A percentile compares a stretch with the other conserved stretches of the same genome.
phyloP scores from a whole-genome alignment of 2,113 vertebrate species.

The Paramisgurnus dabryanus region DNA sequence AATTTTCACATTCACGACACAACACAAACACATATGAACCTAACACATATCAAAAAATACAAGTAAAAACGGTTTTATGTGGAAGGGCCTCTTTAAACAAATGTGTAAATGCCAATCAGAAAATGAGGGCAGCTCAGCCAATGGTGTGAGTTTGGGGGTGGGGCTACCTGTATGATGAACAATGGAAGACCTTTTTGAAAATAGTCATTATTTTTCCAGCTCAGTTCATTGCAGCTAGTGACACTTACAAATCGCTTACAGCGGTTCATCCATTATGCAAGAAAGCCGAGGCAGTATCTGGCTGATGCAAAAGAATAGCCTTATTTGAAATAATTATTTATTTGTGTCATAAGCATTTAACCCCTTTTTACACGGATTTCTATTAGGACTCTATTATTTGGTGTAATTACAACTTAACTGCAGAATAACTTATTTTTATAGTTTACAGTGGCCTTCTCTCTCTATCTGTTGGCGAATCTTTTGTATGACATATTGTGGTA shows the following conservation, averaged over 20 bases:
- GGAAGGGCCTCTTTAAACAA: no score
- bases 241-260: background rate
- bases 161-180: background rate
- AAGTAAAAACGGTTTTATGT: no score
- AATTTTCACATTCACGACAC: no score
- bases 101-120: background rate
- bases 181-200: background rate
- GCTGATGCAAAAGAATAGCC: background rate
- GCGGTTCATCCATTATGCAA: no score
- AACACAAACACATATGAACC: no score
- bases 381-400: conserved; percentile 45
- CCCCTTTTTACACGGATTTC: background rate
- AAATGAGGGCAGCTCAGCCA: background rate
- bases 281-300: background rate
- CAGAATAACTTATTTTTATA: conserved; percentile 23
- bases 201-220: background rate
- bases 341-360: background rate
- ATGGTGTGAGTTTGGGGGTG: background rate
- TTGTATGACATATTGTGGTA: conserved; percentile 77
- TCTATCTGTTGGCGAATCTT: conserved; percentile 58
- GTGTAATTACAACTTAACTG: conserved; percentile 52
- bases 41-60: no score
- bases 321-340: background rate
- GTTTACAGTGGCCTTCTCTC: conserved; percentile 35
- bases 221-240: background rate